These are phyloP conservation scores for Drosophila orosa DNA, from an alignment of 1,140 invertebrate genomes.

Conservation along the genomic window DNA sequence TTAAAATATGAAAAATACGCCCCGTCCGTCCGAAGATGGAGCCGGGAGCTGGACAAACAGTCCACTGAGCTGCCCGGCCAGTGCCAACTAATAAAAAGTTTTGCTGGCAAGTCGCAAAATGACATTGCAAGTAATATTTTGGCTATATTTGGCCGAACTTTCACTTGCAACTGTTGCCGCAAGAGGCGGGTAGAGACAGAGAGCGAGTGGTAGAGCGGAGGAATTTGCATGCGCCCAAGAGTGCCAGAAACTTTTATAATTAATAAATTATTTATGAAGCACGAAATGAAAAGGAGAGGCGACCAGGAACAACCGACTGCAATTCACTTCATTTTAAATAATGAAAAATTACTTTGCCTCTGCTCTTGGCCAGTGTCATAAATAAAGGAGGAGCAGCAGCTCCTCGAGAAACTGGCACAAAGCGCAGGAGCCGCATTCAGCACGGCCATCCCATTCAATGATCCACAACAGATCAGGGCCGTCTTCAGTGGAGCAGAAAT, in stretches of 20 bases:
- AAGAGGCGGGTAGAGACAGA: background rate
- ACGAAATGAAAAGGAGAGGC: conserved; percentile 66
- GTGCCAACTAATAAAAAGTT: conserved; percentile 79
- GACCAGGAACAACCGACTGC: conserved; percentile 51
- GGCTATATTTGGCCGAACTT: conserved; percentile 67
- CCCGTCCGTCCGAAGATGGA: conserved; percentile 33
- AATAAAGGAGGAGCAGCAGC: conserved; percentile 63
- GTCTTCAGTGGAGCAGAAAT: conserved; percentile 39
- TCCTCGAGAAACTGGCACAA: conserved; percentile 22
- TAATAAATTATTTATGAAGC: conserved; percentile 82
- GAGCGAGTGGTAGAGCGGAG: background rate
- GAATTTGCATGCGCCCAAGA: conserved; percentile 72
- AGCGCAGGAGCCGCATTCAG: conserved; percentile 22
- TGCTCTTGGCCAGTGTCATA: conserved; percentile 63
- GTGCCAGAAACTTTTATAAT: conserved; percentile 79
- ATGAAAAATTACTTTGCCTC: conserved; percentile 79
- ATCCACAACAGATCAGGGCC: conserved; percentile 36
- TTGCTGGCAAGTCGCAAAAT: conserved; percentile 74
- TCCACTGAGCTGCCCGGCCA: conserved; percentile 29
- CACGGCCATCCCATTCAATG: conserved; percentile 49
- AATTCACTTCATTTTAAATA: conserved; percentile 82
- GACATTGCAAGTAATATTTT: conserved; percentile 76
- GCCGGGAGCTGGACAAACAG: conserved; percentile 18
- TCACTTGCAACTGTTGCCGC: conserved; percentile 76
- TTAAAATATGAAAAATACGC: conserved; percentile 81